Percentiles rank a stretch among this genome's conserved stretches.
Evolutionary conservation across 2,888 invertebrate genomes (phyloP).

Genomic region (Polydrusus tereticollis): DNA sequence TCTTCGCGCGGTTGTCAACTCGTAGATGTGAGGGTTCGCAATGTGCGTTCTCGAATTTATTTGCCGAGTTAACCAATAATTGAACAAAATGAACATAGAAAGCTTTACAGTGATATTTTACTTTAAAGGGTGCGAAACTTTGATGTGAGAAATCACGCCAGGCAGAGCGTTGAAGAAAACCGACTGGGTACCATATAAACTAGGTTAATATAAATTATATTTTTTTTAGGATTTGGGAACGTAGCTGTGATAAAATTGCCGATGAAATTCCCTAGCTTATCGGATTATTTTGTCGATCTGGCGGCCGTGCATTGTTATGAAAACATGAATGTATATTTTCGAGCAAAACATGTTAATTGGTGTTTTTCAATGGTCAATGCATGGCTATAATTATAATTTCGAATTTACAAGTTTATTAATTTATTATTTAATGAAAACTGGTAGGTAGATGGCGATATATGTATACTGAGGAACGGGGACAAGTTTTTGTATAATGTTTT

Average conservation of each 20-base stretch:
- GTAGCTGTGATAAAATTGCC: not conserved
- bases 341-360: conserved; percentile 35
- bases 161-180: too few species aligned
- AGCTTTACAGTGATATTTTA: too few species aligned
- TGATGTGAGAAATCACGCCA: too few species aligned
- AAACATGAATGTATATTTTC: conserved; percentile 24
- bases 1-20: conserved; percentile 25
- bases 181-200: too few species aligned
- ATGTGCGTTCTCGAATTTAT: not conserved
- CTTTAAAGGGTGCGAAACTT: too few species aligned
- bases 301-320: conserved; percentile 13
- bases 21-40: not conserved
- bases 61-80: not conserved
- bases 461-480: too few species aligned
- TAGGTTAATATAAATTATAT: not conserved
- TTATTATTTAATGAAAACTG: not conserved
- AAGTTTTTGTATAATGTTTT: too few species aligned
- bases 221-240: not conserved
- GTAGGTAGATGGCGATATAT: too few species aligned
- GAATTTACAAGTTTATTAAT: not conserved
- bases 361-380: conserved; percentile 26
- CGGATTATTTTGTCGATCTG: not conserved
- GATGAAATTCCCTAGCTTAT: not conserved
- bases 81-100: not conserved
- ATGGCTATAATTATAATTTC: not conserved